Evolutionary conservation across 2,113 vertebrate species (phyloP), one percentile per base, ranked within the genome.

Genomic region (Mirounga angustirostris): DNA sequence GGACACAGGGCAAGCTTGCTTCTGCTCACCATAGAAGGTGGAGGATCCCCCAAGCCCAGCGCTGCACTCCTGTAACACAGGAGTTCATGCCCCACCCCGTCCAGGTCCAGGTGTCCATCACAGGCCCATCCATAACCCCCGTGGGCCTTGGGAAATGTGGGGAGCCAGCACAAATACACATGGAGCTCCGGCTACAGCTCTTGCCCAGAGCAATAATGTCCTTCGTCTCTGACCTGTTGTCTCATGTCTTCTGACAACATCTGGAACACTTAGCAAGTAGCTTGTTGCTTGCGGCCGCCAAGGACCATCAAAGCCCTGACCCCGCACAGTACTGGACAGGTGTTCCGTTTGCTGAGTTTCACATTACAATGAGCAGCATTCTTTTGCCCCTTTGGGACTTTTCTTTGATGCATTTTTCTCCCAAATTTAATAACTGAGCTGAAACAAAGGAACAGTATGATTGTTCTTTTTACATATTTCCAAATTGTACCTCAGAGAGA

Each of bases 401-500:
- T 90, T 95, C n/a, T 79, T 74, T 84, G 78, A 59, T 93, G 74
- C 5, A 54, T 78, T 81, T 40, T 33, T 19, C 82, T 63, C 24
- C 61, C 5, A 81, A 73, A 85, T 96, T 80, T 93, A 95, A 69
- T 84, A 85, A 80, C 22, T 56, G 26, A 93, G 46, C 80, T 80
- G 67, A 74, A 91, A 67, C 40, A 5, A 52, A 80, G n/a, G 2
- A 69, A 87, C 2, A 50, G 5, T 63, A n/a, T 80, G 46, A 76
- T 50, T 81, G 22, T 90, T 92, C 36, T 63, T 95, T 76, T 87
- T 83, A 58, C 5, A 12, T 93, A 96, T 85, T 89, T 93, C 33
- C 43, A 56, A 89, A 90, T 56, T 78, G 33, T 46, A 85, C 78
- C 65, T 81, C 26, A 36, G 85, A 91, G 85, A 96, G 2, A 54